phyloP scores from a whole-genome alignment of 2,888 invertebrate species.

The Apodemia hepburni region DNA sequence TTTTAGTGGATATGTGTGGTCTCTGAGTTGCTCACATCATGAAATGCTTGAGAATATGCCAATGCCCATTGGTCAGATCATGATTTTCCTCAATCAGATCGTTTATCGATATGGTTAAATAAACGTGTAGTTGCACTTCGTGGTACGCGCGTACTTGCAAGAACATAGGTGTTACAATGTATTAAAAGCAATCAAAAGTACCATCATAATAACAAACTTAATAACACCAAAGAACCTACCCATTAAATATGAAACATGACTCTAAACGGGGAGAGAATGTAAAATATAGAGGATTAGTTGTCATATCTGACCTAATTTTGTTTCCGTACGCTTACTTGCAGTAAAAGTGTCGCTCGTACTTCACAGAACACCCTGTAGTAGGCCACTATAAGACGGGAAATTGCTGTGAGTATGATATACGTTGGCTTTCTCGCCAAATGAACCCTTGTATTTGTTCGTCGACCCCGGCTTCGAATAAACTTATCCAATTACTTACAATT shows the following conservation, averaged over 20 bases:
- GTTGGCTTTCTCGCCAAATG: constrained; percentile 43
- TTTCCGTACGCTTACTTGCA: constrained; percentile 37
- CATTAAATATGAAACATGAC: background rate
- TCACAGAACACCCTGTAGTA: constrained; percentile 34
- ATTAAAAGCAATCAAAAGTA: too few relatives aligned
- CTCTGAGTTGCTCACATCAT: too few relatives aligned
- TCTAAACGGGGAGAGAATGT: constrained; percentile 20
- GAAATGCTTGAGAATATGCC: too few relatives aligned
- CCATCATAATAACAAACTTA: background rate
- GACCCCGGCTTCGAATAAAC: constrained; percentile 43
- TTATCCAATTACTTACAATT: constrained; percentile 48
- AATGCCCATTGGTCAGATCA: too few relatives aligned
- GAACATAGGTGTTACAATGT: too few relatives aligned
- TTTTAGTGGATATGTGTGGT: too few relatives aligned
- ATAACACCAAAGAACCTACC: background rate
- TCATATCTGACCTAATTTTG: constrained; percentile 42
- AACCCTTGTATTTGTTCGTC: constrained; percentile 41
- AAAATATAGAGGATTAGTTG: constrained; percentile 7
- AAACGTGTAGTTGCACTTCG: too few relatives aligned
- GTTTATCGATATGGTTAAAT: too few relatives aligned
- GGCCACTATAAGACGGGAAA: constrained; percentile 42
- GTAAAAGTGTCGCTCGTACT: constrained; percentile 41
- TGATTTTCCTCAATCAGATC: too few relatives aligned
- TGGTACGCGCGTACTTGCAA: too few relatives aligned
- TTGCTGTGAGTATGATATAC: constrained; percentile 56